These are phyloP conservation scores for Melipona quadrifasciata DNA, from an alignment of 1,140 invertebrate species.

Conservation along the genomic window DNA sequence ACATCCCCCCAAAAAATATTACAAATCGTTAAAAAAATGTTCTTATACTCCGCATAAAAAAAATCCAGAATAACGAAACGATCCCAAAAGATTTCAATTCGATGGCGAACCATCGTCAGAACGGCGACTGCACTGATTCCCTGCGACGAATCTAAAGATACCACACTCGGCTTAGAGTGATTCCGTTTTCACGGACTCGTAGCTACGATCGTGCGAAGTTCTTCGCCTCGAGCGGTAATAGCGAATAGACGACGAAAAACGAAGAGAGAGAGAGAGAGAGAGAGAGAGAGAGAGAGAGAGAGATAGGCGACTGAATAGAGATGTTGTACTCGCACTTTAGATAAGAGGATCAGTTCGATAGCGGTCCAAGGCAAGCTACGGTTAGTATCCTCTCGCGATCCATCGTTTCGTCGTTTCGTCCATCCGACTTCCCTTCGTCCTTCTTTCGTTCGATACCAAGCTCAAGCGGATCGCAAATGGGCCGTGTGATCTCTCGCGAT, in stretches of 20 bases:
- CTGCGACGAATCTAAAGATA: background rate
- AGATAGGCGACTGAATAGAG: slow-evolving; percentile 29
- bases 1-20: too few species aligned
- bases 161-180: background rate
- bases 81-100: too few species aligned
- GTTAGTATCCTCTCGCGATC: background rate
- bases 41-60: background rate
- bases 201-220: background rate
- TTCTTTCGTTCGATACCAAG: background rate
- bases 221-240: background rate
- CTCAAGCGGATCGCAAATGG: background rate
- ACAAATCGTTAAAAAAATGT: too few species aligned
- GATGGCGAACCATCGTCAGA: background rate
- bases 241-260: background rate
- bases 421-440: background rate
- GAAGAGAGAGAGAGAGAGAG: too few species aligned
- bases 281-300: too few species aligned
- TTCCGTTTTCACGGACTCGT: background rate
- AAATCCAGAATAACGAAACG: background rate
- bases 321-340: slow-evolving; percentile 46
- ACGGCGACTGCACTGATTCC: background rate
- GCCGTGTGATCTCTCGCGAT: slow-evolving; percentile 7
- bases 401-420: background rate
- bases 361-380: background rate
- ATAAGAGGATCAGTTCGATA: slow-evolving; percentile 38